Conservation (phyloP, 2,888 invertebrate species). For the Dorcus hopei region DNA sequence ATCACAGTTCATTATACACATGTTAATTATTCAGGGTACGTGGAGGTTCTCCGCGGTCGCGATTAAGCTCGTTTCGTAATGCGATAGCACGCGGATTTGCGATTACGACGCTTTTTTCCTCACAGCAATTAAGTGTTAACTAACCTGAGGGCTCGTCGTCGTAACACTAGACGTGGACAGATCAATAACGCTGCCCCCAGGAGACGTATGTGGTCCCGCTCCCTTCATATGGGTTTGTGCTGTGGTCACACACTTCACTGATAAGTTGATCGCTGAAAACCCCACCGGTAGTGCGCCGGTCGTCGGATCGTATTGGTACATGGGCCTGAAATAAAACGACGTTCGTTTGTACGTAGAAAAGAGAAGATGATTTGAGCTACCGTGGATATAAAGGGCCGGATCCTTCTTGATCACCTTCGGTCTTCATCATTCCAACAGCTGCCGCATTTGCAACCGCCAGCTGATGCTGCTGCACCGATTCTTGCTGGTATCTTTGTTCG, state of each 20-base stretch:
- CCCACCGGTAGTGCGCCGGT: conserved; percentile 70
- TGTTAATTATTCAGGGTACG: conserved; percentile 32
- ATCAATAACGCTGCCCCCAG: conserved; percentile 79
- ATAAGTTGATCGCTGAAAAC: conserved; percentile 78
- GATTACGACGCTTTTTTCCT: conserved; percentile 11
- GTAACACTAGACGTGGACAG: conserved; percentile 83
- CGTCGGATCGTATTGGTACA: conserved; percentile 78
- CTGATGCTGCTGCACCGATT: conserved; percentile 52
- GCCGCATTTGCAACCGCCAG: conserved; percentile 52
- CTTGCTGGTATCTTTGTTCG: conserved; percentile 60
- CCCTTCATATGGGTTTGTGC: conserved; percentile 64
- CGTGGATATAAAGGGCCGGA: conserved; percentile 73
- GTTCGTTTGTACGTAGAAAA: not conserved
- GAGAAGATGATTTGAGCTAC: conserved; percentile 43
- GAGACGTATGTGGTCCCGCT: conserved; percentile 65
- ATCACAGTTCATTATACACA: conserved; percentile 33
- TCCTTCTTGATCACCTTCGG: conserved; percentile 66
- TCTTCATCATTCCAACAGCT: conserved; percentile 62
- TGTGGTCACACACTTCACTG: conserved; percentile 79
- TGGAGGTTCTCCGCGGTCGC: conserved; percentile 10
- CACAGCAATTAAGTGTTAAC: conserved; percentile 3
- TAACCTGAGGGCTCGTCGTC: conserved; percentile 79
- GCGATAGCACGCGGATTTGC: conserved; percentile 6
- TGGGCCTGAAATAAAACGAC: conserved; percentile 57
- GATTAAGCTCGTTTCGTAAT: conserved; percentile 9